Evolutionary conservation across 2,797 vertebrate genomes (phyloP), one percentile per base, ranked within the genome.

Genomic region (Parotocinclus haroldoi): DNA sequence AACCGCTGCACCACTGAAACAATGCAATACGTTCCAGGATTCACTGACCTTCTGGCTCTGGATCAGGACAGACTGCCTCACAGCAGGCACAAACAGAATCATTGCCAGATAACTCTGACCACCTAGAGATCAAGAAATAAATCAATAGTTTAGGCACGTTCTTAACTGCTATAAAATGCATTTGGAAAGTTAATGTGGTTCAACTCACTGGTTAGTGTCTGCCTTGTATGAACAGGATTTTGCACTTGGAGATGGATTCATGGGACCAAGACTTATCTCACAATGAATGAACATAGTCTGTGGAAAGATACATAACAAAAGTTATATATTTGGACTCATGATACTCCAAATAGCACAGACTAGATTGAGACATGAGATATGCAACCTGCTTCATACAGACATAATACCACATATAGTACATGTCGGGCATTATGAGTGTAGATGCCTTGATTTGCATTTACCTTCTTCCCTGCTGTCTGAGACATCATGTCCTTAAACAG

Each of bases 201-300:
- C n/a, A 5, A 50, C 85, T 80, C 57, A 87, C 89, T 0, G 76
- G 62, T 63, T 44, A 3, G 63, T 55, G 0, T 7, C 1, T 0
- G 0, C 0, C 1, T 84, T 58, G 49, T 83, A 90, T 58, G 71
- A 85, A 70, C 87, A 91, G 10, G 87, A 78, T 66, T 90, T 90
- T 5, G 10, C 62, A 58, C 46, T 69, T 0, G 1, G 2, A 18
- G 72, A 82, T 66, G 86, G 74, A 0, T 9, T 40, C 1, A 7
- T 17, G 5, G 8, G 4, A 8, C 77, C 84, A 12, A 76, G 0
- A 4, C 27, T 48, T 45, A 89, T 17, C 0, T 85, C 77, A 66
- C 89, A 91, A 66, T 90, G 86, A 74, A 91, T 62, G 75, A 73
- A 85, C 58, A 89, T 70, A 57, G 66, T 18, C 89, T 89, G 58